Conservation (phyloP, 1,140 invertebrate genomes). For the Aradophagus sp. region DNA sequence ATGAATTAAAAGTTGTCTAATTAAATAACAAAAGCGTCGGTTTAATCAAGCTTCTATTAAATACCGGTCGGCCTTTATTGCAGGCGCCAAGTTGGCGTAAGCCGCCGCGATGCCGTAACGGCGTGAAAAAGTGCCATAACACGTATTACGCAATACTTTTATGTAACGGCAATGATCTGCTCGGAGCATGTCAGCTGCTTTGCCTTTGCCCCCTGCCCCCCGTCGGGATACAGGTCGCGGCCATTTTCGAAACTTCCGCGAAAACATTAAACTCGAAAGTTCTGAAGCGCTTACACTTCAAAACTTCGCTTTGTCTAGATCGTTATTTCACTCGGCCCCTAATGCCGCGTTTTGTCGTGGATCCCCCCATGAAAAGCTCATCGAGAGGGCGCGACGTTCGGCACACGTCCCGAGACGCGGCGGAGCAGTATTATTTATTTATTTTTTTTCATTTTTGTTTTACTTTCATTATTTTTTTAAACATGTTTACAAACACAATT, state of each 20-base stretch:
- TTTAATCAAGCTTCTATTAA: constrained; percentile 40
- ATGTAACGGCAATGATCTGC: constrained; percentile 52
- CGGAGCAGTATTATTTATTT: no score
- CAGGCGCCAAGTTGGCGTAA: no score
- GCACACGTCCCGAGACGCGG: no score
- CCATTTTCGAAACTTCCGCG: constrained; percentile 51
- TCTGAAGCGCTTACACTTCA: constrained; percentile 49
- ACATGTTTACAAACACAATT: no score
- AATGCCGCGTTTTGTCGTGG: constrained; percentile 10
- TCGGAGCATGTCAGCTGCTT: constrained; percentile 51
- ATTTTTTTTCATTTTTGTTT: no score
- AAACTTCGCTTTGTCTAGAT: constrained; percentile 52
- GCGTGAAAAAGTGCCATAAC: constrained; percentile 45
- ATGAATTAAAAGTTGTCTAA: constrained; percentile 42
- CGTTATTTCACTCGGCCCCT: constrained; percentile 44
- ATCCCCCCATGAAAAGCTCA: no score
- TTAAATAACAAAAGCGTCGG: constrained; percentile 39
- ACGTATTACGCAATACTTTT: constrained; percentile 48
- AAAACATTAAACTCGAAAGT: constrained; percentile 53
- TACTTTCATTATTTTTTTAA: no score
- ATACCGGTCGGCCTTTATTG: no score
- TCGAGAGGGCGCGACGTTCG: no score
- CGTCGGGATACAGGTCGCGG: constrained; percentile 43
- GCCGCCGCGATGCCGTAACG: constrained; percentile 17
- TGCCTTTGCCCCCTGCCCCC: constrained; percentile 37